Evolutionary conservation across 2,113 vertebrate genomes (phyloP), one percentile per base, ranked within the genome.

Genomic region (Choloepus hoffmanni): DNA sequence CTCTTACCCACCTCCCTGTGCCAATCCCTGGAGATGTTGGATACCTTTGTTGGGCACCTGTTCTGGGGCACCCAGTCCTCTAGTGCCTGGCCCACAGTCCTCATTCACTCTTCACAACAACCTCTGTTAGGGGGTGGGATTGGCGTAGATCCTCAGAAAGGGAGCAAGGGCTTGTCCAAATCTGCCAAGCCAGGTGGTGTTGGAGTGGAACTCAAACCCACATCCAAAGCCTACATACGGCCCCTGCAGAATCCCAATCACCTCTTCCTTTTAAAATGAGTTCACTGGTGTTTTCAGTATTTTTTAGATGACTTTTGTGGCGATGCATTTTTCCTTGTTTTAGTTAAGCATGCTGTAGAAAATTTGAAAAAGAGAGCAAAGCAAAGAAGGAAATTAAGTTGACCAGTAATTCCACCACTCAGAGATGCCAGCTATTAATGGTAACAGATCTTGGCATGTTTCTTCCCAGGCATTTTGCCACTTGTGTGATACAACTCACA

Each of bases 171-270:
- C 10, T 1, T 5, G 30, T 55, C 81, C 72, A n/a, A 11, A 2
- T 15, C 21, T 1, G 1, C n/a, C 21, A 36, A n/a, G 68, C 40
- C 50, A 36, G n/a, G 8, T 2, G 1, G 36, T 7, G 7, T 2
- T 33, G 45, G 28, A 68, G 68, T n/a, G 11, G 60, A 26, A 33
- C 65, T 45, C 67, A 14, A 70, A 30, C 14, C 7, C 3, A 16
- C 12, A 2, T 13, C 53, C 28, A 33, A 23, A 40, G 19, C 14
- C 53, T 33, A 0, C 2, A 0, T 21, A 23, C 14, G 11, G 1
- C 7, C 70, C 60, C 60, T 21, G 26, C 53, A 68, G 33, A 48
- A 19, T 5, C 77, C 14, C n/a, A 7, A 1, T 1, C 33, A 62
- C 14, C 40, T 36, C n/a, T 6, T 2, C 53, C 53, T 45, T 72